Percentiles rank a stretch among this genome's conserved stretches.
These are phyloP conservation scores for Phengaris arion DNA, from an alignment of 2,888 invertebrate species.

Conservation along the genomic window DNA sequence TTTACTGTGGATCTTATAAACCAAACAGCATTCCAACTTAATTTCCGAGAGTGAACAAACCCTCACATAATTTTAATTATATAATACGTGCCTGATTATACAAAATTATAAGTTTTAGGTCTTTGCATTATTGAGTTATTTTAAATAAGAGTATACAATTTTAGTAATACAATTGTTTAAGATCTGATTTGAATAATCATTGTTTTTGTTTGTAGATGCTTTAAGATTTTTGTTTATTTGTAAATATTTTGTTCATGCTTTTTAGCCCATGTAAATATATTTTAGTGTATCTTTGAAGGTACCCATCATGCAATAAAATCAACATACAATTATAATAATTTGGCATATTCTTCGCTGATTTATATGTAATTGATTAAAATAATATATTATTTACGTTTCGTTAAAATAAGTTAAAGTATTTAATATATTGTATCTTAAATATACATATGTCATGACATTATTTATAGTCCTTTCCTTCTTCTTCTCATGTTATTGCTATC, in stretches of 20 bases:
- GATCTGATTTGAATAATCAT: slow-evolving; percentile 39
- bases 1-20: neutral
- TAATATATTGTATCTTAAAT: slow-evolving; percentile 41
- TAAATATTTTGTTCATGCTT: slow-evolving; percentile 44
- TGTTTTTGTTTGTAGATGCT: slow-evolving; percentile 30
- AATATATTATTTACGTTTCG: slow-evolving; percentile 53
- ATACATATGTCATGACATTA: slow-evolving; percentile 32
- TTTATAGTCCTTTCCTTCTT: slow-evolving; percentile 19
- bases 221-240: slow-evolving; percentile 39
- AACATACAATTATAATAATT: neutral
- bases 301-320: slow-evolving; percentile 33
- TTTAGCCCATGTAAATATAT: slow-evolving; percentile 54
- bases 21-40: slow-evolving; percentile 18
- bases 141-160: slow-evolving; percentile 34
- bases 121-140: slow-evolving; percentile 32
- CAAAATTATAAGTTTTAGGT: slow-evolving; percentile 32
- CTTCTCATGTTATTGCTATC: slow-evolving; percentile 16
- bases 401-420: slow-evolving; percentile 30
- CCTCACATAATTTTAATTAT: slow-evolving; percentile 38
- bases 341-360: slow-evolving; percentile 25
- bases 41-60: slow-evolving; percentile 25
- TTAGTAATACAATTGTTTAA: slow-evolving; percentile 33
- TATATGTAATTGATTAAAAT: slow-evolving; percentile 44
- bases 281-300: slow-evolving; percentile 9
- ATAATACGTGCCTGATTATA: slow-evolving; percentile 29